Conservation (phyloP, 1,140 invertebrate species). For the Drosophila eugracilis region DNA sequence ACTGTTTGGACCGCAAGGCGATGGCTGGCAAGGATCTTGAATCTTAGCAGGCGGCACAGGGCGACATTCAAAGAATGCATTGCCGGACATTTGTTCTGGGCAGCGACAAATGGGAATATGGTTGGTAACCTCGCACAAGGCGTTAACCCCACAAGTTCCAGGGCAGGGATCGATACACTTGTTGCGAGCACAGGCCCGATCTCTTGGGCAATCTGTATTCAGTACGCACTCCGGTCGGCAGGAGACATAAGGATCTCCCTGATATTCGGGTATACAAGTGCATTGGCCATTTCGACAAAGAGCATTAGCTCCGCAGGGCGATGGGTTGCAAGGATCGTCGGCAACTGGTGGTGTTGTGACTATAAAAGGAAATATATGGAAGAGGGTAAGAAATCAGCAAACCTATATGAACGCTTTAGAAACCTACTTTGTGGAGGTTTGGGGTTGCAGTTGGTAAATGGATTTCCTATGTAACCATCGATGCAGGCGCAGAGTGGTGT, state of each 20-base stretch:
- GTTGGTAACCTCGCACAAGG: conserved; percentile 91
- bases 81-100: conserved; percentile 90
- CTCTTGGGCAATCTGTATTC: conserved; percentile 92
- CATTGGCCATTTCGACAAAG: conserved; percentile 93
- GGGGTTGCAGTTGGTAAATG: conserved; percentile 88
- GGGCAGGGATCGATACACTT: conserved; percentile 93
- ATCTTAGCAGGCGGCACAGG: conserved; percentile 80
- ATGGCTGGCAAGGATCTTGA: conserved; percentile 88
- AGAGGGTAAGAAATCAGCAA: conserved; percentile 7
- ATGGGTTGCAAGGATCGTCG: conserved; percentile 88
- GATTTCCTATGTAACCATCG: conserved; percentile 89
- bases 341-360: conserved; percentile 59
- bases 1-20: conserved; percentile 92
- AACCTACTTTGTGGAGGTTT: conserved; percentile 85
- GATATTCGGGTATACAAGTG: conserved; percentile 91
- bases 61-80: conserved; percentile 87
- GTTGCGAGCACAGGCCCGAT: conserved; percentile 91
- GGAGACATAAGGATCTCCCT: conserved; percentile 93
- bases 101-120: conserved; percentile 92
- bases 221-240: conserved; percentile 94
- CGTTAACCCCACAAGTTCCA: conserved; percentile 91
- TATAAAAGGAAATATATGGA: conserved; percentile 18
- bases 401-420: neutral
- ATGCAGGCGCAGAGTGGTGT: conserved; percentile 88
- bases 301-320: conserved; percentile 93